phyloP scores from a whole-genome alignment of 1,140 invertebrate genomes.

The Drosophila micromelanica region DNA sequence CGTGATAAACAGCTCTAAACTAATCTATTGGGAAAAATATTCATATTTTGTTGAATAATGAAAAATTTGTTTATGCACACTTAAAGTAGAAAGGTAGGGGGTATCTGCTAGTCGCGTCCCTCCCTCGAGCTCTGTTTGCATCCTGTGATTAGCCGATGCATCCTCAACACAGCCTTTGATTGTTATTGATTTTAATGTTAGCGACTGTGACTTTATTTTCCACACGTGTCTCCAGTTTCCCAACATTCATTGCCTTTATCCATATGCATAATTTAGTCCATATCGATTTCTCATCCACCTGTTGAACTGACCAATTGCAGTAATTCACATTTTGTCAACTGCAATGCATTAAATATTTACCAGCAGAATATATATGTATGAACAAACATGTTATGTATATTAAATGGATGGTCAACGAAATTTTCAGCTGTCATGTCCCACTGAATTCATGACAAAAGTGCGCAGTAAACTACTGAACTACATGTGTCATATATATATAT shows the following conservation, averaged over 20 bases:
- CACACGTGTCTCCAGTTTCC: conserved; percentile 52
- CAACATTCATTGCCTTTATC: conserved; percentile 28
- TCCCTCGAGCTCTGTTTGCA: too few relatives aligned
- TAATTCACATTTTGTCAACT: conserved; percentile 45
- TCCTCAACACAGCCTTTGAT: conserved; percentile 11
- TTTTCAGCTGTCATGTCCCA: conserved; percentile 51
- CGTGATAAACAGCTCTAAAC: conserved; percentile 85
- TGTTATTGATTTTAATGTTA: conserved; percentile 49
- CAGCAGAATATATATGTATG: conserved; percentile 19
- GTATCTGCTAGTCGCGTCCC: too few relatives aligned
- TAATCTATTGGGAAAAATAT: too few relatives aligned
- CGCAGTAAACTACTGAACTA: conserved; percentile 74
- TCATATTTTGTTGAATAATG: not conserved
- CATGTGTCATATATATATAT: conserved; percentile 13
- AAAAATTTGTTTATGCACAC: not conserved
- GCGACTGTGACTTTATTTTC: conserved; percentile 1
- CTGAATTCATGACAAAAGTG: conserved; percentile 47
- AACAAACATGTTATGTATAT: not conserved
- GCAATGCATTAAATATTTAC: conserved; percentile 63
- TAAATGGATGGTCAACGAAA: conserved; percentile 38
- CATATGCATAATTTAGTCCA: conserved; percentile 53
- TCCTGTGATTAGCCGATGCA: not conserved
- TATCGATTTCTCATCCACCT: conserved; percentile 63
- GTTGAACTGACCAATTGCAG: conserved; percentile 49
- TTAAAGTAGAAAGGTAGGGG: too few relatives aligned